Base-by-base conservation (phyloP, 2,113 vertebrate species). In the Mobula birostris region DNA sequence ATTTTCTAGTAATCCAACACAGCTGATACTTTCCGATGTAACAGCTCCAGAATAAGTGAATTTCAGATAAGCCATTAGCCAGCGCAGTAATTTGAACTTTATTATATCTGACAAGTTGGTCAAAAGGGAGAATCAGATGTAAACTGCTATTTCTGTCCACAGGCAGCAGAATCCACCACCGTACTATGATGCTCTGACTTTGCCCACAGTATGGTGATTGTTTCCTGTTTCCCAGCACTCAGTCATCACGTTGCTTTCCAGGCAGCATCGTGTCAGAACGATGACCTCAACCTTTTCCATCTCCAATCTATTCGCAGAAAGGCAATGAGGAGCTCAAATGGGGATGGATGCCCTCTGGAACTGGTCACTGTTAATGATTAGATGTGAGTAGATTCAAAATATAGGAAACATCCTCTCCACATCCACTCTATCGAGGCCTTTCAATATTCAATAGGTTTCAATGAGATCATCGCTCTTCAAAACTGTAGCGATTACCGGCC, bases 51-150 rank as follows among this genome's bases (percentile, higher is more conserved):
- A 19, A 24, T 56, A 74, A 93, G 70, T 56, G 68, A 93, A 93
- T 48, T 93, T 72, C 91, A 56, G 12, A 93, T 29, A 48, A 93
- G 68, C 70, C 24, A 56, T 93, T 93, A 93, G 21, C 36, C 68
- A 76, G 91, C 74, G 72, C 74, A 40, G 91, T 74, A 93, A 93
- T 93, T 93, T 93, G 91, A 93, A 93, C 70, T 56, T 93, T 93
- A 74, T 70, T 74, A 68, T 66, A 74, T 74, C 12, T 56, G 91
- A 93, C 70, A 93, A 36, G 74, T 93, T 58, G 15, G 24, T 93
- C 40, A 36, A 74, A 76, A 11, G 12, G 24, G 91, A 74, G 91
- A 93, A 11, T 27, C 40, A 93, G 40, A 48, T 74, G 32, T 56
- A 56, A 93, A 74, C 12, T 76, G 91, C 91, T 72, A 56, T 93